Percentiles rank a stretch among this genome's conserved stretches.
These are phyloP conservation scores for Callocephalon fimbriatum DNA, from an alignment of 2,113 vertebrate species.

Conservation along the genomic window DNA sequence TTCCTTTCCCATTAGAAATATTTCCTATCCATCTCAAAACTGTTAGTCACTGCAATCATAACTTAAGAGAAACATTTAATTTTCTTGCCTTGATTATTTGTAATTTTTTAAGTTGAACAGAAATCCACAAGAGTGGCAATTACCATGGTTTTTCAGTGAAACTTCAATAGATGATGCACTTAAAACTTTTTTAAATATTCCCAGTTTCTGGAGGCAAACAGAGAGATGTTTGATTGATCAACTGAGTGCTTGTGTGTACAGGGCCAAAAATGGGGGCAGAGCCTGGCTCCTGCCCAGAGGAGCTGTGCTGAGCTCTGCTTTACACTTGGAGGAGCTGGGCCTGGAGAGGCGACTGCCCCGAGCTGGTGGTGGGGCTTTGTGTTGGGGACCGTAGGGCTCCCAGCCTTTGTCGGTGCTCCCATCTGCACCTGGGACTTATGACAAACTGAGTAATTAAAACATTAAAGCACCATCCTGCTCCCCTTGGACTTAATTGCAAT, in stretches of 20 bases:
- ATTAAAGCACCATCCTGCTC: background rate
- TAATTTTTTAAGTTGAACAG: background rate
- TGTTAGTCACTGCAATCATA: background rate
- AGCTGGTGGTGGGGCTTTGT: background rate
- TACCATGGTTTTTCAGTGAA: background rate
- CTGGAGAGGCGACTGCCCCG: rapidly evolving
- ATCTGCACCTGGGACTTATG: background rate
- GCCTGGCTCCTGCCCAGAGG: rapidly evolving
- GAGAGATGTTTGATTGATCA: background rate
- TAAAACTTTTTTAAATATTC: background rate
- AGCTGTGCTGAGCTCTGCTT: background rate
- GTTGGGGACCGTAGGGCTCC: rapidly evolving
- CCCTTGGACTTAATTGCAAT: background rate
- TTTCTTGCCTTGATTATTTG: background rate
- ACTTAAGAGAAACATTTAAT: background rate
- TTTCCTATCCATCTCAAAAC: background rate
- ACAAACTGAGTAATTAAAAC: background rate
- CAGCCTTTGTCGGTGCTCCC: background rate
- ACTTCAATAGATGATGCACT: no score
- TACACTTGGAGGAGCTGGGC: no score
- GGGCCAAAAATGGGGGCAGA: rapidly evolving
- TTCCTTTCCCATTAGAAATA: background rate
- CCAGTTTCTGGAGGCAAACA: background rate
- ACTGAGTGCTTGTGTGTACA: rapidly evolving
- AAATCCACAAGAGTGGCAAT: background rate